Evolutionary conservation across 2,888 invertebrate species (phyloP).

Genomic region (Cordylochernes scorpioides): DNA sequence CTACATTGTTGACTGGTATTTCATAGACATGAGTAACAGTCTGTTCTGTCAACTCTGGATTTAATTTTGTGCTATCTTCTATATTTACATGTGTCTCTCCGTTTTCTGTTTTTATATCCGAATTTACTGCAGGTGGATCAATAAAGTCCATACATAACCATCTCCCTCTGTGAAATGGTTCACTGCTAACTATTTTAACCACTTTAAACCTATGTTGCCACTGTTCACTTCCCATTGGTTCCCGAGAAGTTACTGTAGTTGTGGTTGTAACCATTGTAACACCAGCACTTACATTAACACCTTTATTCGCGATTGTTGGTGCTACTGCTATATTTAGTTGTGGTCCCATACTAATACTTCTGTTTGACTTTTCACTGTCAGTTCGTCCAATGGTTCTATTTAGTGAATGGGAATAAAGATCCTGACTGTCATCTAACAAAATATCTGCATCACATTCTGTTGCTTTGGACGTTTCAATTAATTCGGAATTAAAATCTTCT

Average conservation of each 20-base stretch:
- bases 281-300: too few relatives aligned
- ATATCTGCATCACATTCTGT: conserved; percentile 32
- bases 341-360: background rate
- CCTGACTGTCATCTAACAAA: conserved; percentile 18
- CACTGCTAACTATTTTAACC: conserved; percentile 82
- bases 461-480: conserved; percentile 41
- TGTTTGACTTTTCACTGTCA: conserved; percentile 6
- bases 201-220: conserved; percentile 48
- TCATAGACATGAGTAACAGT: conserved; percentile 12
- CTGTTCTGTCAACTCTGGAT: too few relatives aligned
- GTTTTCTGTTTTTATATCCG: conserved; percentile 8
- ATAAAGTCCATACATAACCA: conserved; percentile 87
- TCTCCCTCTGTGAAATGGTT: conserved; percentile 65
- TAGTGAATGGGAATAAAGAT: conserved; percentile 2
- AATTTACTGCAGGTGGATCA: conserved; percentile 26
- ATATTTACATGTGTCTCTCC: conserved; percentile 2
- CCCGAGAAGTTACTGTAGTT: conserved; percentile 2
- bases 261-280: too few relatives aligned
- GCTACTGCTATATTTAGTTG: too few relatives aligned
- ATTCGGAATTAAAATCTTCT: conserved; percentile 37
- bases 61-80: too few relatives aligned
- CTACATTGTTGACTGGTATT: conserved; percentile 10
- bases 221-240: conserved; percentile 7
- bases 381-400: too few relatives aligned
- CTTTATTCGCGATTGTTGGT: too few relatives aligned